These are phyloP conservation scores for Nemurella pictetii DNA, from an alignment of 2,888 invertebrate species.

Conservation along the genomic window DNA sequence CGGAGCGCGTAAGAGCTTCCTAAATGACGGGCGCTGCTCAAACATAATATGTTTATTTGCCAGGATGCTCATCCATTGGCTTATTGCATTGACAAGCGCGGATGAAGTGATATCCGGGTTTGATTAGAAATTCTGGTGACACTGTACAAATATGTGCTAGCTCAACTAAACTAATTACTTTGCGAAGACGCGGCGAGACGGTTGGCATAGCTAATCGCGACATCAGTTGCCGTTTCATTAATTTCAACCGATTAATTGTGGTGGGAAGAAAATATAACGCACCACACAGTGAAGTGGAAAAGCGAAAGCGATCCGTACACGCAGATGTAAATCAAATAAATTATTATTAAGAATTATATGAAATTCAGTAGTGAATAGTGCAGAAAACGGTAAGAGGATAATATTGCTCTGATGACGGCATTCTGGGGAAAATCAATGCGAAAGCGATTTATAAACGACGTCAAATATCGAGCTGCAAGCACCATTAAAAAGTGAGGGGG, in stretches of 20 bases:
- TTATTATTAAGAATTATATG: background rate
- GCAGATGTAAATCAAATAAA: background rate
- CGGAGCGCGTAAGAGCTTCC: background rate
- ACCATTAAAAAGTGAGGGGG: background rate
- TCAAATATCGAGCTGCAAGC: background rate
- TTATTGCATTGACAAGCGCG: background rate
- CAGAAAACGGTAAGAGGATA: background rate
- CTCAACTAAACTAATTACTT: background rate
- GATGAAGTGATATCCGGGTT: background rate
- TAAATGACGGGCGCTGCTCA: background rate
- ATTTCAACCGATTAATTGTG: background rate
- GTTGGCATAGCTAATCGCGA: background rate
- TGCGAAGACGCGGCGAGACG: background rate
- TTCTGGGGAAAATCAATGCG: background rate
- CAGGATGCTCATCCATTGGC: background rate
- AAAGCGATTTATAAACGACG: background rate
- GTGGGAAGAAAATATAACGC: background rate
- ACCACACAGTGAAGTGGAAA: background rate
- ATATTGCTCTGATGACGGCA: background rate
- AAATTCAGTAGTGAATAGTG: background rate
- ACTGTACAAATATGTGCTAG: background rate
- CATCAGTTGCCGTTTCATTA: background rate
- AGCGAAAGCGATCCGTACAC: background rate
- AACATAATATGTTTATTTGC: background rate
- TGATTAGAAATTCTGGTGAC: background rate